These are phyloP conservation scores for Trachymyrmex cornetzi DNA, from an alignment of 1,140 invertebrate species.

Conservation along the genomic window DNA sequence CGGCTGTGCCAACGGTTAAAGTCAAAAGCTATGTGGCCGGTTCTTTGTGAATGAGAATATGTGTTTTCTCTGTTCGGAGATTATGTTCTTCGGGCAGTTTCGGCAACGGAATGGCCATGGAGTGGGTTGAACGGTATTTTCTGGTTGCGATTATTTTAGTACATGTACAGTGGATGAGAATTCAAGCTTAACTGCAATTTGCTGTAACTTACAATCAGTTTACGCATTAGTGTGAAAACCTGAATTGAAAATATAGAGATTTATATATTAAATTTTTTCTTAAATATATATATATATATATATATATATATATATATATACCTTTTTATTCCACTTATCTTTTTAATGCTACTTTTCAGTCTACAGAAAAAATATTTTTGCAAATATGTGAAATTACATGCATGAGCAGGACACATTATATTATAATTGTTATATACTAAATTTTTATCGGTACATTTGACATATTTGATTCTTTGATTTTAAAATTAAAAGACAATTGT, in stretches of 20 bases:
- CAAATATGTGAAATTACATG: neutral
- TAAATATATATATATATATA: too few species aligned
- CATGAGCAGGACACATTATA: neutral
- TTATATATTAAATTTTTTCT: neutral
- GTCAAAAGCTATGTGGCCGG: neutral
- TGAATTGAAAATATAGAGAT: neutral
- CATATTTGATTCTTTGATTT: conserved; percentile 15
- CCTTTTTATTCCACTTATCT: neutral
- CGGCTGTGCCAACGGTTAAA: neutral
- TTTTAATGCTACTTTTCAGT: neutral
- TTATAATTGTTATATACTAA: neutral
- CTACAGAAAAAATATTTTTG: neutral
- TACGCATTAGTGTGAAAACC: conserved; percentile 5
- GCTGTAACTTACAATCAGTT: neutral
- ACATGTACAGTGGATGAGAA: conserved; percentile 14
- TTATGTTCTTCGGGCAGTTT: neutral
- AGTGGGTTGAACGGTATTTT: neutral
- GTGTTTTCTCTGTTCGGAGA: neutral
- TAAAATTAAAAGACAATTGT: neutral
- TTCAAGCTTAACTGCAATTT: neutral
- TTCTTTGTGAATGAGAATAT: conserved; percentile 51
- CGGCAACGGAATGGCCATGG: neutral
- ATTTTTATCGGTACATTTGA: neutral
- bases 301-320: too few species aligned
- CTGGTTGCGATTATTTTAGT: conserved; percentile 28